phyloP scores from a whole-genome alignment of 2,113 vertebrate genomes.

The Vicugna pacos region DNA sequence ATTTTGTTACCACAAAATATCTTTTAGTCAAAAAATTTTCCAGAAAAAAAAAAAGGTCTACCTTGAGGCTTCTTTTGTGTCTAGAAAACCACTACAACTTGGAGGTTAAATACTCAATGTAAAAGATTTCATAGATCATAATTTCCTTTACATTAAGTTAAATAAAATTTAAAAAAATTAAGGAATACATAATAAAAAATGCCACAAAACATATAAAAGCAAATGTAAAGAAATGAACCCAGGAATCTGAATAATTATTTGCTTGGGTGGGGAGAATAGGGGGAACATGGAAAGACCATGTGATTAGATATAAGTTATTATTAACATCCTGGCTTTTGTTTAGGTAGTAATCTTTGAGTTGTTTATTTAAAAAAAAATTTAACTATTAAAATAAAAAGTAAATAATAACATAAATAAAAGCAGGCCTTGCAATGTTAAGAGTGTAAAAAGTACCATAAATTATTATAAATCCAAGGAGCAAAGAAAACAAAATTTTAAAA shows the following conservation, averaged over 20 bases:
- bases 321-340: not conserved
- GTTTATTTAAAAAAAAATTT: not conserved
- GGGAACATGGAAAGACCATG: not conserved
- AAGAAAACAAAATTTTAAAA: not conserved
- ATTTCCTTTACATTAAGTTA: not conserved
- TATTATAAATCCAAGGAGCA: slow-evolving; percentile 9
- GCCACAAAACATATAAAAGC: not conserved
- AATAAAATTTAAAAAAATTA: not conserved
- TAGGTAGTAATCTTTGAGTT: not conserved
- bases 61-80: not conserved
- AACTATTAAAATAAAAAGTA: not conserved
- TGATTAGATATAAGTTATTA: not conserved
- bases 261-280: not conserved
- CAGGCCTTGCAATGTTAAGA: not conserved
- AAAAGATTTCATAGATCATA: not conserved
- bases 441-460: not conserved
- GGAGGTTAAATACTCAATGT: not conserved
- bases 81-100: not conserved
- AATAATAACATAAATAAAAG: slow-evolving; percentile 1
- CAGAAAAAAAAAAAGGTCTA: not conserved
- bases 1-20: not conserved
- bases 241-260: slow-evolving; percentile 36
- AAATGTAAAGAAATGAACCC: not conserved
- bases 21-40: not conserved
- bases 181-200: not conserved